Evolutionary conservation across 2,888 invertebrate genomes (phyloP).

Genomic region (Embidobia sp.): DNA sequence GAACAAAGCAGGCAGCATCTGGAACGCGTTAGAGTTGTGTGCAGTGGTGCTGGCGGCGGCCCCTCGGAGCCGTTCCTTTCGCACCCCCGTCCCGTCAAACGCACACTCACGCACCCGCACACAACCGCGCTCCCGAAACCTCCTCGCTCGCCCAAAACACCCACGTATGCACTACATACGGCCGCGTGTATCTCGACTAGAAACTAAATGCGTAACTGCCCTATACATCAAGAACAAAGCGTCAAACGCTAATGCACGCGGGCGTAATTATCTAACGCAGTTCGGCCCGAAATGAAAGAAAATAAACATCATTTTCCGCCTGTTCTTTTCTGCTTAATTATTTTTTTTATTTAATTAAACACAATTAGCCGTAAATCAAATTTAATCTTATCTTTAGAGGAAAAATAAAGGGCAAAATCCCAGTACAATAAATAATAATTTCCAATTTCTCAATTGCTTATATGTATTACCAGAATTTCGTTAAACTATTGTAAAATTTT

Average conservation of each 20-base stretch:
- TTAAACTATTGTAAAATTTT: no score
- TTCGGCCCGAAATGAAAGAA: slow-evolving; percentile 20
- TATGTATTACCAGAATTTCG: no score
- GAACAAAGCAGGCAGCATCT: slow-evolving; percentile 79
- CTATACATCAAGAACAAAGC: slow-evolving; percentile 76
- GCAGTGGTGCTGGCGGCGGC: slow-evolving; percentile 50
- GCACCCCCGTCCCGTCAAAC: slow-evolving; percentile 41
- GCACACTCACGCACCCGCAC: background rate
- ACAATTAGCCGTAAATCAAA: no score
- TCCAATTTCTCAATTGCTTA: no score
- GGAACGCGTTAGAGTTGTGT: slow-evolving; percentile 79
- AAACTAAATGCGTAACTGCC: slow-evolving; percentile 71
- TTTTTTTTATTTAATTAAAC: no score
- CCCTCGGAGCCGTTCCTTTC: slow-evolving; percentile 49
- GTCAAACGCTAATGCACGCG: slow-evolving; percentile 71
- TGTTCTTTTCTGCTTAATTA: no score
- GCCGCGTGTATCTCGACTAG: slow-evolving; percentile 65
- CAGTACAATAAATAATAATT: no score
- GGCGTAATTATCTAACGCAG: slow-evolving; percentile 61
- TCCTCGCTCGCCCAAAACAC: slow-evolving; percentile 64
- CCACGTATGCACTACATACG: slow-evolving; percentile 68
- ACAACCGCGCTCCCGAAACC: slow-evolving; percentile 31
- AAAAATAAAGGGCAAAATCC: no score
- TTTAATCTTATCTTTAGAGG: no score
- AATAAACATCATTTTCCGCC: slow-evolving; percentile 9